Evolutionary conservation across 2,888 invertebrate genomes (phyloP).

Genomic region (Andrena marginata): DNA sequence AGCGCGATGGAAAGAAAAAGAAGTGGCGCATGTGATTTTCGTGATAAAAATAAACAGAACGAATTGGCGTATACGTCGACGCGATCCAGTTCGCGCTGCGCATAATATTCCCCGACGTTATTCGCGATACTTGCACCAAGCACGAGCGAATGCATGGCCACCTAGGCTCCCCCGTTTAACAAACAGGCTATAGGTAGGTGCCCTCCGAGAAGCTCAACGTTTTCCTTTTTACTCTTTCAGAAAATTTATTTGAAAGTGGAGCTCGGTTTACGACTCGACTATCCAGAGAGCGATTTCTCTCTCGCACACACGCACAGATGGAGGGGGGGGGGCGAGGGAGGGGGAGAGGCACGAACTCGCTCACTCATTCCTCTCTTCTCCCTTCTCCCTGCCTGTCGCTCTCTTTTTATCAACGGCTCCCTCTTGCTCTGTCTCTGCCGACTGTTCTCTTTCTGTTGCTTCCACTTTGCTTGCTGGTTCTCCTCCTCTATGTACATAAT

Average conservation of each 20-base stretch:
- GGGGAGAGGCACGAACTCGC: background rate
- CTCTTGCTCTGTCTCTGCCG: constrained; percentile 7
- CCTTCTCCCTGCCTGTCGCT: constrained; percentile 13
- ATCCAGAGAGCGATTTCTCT: constrained; percentile 8
- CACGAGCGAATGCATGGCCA: constrained; percentile 10
- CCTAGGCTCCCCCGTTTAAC: constrained; percentile 9
- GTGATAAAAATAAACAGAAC: background rate
- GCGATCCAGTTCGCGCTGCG: constrained; percentile 28
- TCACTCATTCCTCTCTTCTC: background rate
- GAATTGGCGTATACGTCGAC: constrained; percentile 6
- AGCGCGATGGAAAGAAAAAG: constrained; percentile 20
- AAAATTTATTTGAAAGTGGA: background rate
- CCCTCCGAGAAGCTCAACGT: background rate
- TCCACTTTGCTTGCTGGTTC: constrained; percentile 52
- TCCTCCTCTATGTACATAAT: constrained; percentile 80
- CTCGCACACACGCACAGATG: background rate
- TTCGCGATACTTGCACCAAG: constrained; percentile 42
- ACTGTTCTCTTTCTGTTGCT: constrained; percentile 57
- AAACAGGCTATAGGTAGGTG: constrained; percentile 3
- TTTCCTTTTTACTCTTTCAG: background rate
- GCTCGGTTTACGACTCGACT: constrained; percentile 4
- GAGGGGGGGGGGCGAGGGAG: too few species aligned
- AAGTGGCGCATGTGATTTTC: constrained; percentile 21
- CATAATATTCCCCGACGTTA: constrained; percentile 47
- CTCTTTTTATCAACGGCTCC: constrained; percentile 13